These are phyloP conservation scores for Sogatella furcifera DNA, from an alignment of 1,140 invertebrate genomes.

Conservation along the genomic window DNA sequence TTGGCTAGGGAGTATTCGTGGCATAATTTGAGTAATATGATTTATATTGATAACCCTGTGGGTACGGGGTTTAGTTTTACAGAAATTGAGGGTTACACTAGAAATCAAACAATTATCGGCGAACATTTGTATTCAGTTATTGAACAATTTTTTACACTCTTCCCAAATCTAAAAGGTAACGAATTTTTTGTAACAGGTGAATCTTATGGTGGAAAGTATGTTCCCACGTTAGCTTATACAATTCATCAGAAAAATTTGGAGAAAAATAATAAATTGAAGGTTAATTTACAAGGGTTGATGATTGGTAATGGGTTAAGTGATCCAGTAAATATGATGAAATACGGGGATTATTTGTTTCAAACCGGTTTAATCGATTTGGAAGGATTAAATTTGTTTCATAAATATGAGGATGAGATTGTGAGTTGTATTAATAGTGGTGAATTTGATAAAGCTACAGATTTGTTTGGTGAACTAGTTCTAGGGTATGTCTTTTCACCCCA, in stretches of 20 bases:
- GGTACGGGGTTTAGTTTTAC: constrained; percentile 52
- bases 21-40: constrained; percentile 13
- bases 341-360: constrained; percentile 71
- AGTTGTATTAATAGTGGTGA: neutral
- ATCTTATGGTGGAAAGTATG: constrained; percentile 79
- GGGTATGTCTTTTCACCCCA: constrained; percentile 4
- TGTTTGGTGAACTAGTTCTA: constrained; percentile 8
- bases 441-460: neutral
- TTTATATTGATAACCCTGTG: constrained; percentile 69
- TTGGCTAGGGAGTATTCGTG: constrained; percentile 10
- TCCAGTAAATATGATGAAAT: constrained; percentile 65
- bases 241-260: constrained; percentile 53
- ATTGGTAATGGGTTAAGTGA: constrained; percentile 81
- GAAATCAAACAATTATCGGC: constrained; percentile 44
- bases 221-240: constrained; percentile 63
- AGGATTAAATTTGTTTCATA: constrained; percentile 32
- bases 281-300: constrained; percentile 55
- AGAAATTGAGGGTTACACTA: constrained; percentile 51
- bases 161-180: constrained; percentile 49
- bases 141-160: constrained; percentile 57
- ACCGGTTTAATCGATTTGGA: constrained; percentile 42
- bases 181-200: constrained; percentile 75
- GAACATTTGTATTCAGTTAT: constrained; percentile 11
- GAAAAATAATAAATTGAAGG: constrained; percentile 31
- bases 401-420: neutral